Conservation (phyloP, 1,140 invertebrate species). For the Philopotamus ludificatus region DNA sequence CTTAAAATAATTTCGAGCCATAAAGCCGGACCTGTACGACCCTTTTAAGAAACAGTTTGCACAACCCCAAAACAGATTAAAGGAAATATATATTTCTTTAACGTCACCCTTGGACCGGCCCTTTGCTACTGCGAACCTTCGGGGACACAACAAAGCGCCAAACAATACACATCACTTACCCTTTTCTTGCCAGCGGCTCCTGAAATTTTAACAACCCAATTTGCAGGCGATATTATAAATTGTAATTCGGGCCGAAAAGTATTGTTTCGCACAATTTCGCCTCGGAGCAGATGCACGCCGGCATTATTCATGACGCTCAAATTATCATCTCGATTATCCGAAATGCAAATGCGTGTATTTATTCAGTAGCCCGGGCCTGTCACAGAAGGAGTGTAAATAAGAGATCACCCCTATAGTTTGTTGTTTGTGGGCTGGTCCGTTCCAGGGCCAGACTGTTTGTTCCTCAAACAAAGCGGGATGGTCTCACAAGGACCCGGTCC, state of each 20-base stretch:
- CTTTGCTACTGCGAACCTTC: neutral
- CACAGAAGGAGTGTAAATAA: conserved; percentile 8
- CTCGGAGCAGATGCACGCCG: too few species aligned
- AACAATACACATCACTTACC: conserved; percentile 3
- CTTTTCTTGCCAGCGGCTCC: neutral
- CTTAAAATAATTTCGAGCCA: too few species aligned
- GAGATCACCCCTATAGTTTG: conserved; percentile 11
- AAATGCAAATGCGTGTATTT: neutral
- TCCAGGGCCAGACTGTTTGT: conserved; percentile 11
- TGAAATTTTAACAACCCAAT: too few species aligned
- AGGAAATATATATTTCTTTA: conserved; percentile 34
- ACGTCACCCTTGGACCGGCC: neutral
- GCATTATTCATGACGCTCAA: too few species aligned
- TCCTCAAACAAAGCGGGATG: conserved; percentile 14
- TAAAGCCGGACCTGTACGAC: neutral
- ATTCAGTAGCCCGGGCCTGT: neutral
- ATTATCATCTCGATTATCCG: too few species aligned
- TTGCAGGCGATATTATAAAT: too few species aligned
- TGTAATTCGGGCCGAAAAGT: too few species aligned
- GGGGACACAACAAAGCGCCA: neutral
- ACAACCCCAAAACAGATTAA: conserved; percentile 34
- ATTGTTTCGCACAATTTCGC: neutral
- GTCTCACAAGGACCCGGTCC: neutral
- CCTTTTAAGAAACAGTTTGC: conserved; percentile 35
- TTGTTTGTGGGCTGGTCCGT: conserved; percentile 5